phyloP scores from a whole-genome alignment of 2,888 invertebrate genomes.

The Argyresthia albistria region DNA sequence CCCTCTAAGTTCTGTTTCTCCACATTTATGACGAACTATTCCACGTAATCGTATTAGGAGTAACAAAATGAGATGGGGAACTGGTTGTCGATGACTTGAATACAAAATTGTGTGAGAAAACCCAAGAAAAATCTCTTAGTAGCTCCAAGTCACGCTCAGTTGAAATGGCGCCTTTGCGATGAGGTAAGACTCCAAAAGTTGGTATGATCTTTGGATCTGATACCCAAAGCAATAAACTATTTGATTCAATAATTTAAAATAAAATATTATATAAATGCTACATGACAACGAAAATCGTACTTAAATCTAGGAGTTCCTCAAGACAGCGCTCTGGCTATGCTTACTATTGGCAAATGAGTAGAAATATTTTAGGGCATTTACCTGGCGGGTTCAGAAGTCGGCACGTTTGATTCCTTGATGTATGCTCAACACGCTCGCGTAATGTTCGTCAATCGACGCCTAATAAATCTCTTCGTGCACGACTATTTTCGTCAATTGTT shows the following conservation, averaged over 20 bases:
- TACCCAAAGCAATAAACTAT: too few relatives aligned
- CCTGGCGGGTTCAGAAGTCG: constrained; percentile 2
- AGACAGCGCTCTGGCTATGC: too few relatives aligned
- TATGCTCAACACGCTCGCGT: constrained; percentile 40
- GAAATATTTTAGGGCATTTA: neutral
- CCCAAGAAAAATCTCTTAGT: constrained; percentile 28
- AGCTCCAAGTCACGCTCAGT: constrained; percentile 24
- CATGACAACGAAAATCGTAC: too few relatives aligned
- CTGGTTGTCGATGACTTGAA: constrained; percentile 26
- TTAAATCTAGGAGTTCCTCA: too few relatives aligned
- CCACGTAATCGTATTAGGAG: constrained; percentile 28
- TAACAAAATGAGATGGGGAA: constrained; percentile 32
- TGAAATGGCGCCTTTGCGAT: constrained; percentile 8
- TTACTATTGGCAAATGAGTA: too few relatives aligned
- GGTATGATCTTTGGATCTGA: too few relatives aligned
- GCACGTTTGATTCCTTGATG: constrained; percentile 19
- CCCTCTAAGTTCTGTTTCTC: constrained; percentile 38
- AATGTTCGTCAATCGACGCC: constrained; percentile 54
- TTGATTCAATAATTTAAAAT: too few relatives aligned
- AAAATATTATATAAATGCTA: too few relatives aligned
- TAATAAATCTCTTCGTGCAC: constrained; percentile 31
- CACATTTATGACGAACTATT: constrained; percentile 39
- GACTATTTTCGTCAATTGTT: constrained; percentile 34
- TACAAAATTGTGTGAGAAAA: constrained; percentile 49
- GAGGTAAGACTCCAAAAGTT: neutral